Evolutionary conservation across 2,888 invertebrate species (phyloP).

Genomic region (Nebria brevicollis): DNA sequence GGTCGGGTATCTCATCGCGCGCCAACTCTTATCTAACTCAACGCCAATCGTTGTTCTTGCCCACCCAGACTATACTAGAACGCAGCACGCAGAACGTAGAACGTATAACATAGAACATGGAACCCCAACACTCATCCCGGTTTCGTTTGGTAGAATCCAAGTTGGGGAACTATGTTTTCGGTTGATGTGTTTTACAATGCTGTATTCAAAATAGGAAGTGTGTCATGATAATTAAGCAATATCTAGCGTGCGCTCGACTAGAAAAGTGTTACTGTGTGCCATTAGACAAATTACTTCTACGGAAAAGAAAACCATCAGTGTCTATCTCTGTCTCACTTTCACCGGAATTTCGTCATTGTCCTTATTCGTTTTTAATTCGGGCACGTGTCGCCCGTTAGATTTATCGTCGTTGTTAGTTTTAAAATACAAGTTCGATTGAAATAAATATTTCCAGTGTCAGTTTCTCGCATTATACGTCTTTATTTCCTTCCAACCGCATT

Average conservation of each 20-base stretch:
- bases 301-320: slow-evolving; percentile 29
- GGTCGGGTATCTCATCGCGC: neutral
- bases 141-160: neutral
- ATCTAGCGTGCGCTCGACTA: slow-evolving; percentile 27
- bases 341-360: slow-evolving; percentile 22
- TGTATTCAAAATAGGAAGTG: slow-evolving; percentile 13
- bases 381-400: slow-evolving; percentile 10
- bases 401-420: slow-evolving; percentile 9
- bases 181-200: neutral
- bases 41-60: neutral
- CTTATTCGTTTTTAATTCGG: slow-evolving; percentile 43
- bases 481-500: neutral
- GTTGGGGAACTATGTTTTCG: slow-evolving; percentile 5
- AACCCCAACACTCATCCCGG: neutral
- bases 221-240: slow-evolving; percentile 35
- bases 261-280: slow-evolving; percentile 31
- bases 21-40: neutral
- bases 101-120: neutral
- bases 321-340: slow-evolving; percentile 12
- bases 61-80: neutral
- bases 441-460: neutral
- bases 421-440: slow-evolving; percentile 1
- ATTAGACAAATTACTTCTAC: slow-evolving; percentile 36
- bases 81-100: too few species aligned
- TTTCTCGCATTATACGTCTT: slow-evolving; percentile 1